Base-by-base conservation (phyloP, 2,888 invertebrate species). In the Drosophila paramelanica region DNA sequence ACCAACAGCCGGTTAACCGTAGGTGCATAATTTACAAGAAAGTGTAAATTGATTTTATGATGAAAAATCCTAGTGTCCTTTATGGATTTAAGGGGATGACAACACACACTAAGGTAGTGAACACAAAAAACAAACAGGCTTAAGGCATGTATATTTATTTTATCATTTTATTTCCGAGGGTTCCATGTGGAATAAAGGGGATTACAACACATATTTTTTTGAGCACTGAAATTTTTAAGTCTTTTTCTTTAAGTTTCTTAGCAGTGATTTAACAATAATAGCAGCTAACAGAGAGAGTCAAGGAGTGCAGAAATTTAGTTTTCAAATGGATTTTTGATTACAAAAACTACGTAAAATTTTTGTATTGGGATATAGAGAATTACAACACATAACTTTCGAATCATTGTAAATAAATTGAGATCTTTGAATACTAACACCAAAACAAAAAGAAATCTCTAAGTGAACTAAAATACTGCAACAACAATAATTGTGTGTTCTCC, bases 1-100 rank as follows among this genome's bases (percentile, higher is more conserved):
- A 31, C 33, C 13, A 65, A 66, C 66, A 52, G 53, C 20, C 13
- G 23, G 53, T 65, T 50, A 39, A 66, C 50, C 47, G 45, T 25
- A 27, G 36, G 23, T 66, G 64, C n/a, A 49, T 7, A 7, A 8
- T 14, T n/a, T 25, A n/a, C 13, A 14, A 45, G 6, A n/a, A 14
- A 20, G 36, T 36, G 42, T 13, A 36, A 1, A 43, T 42, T 42
- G 31, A 8, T 10, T 38, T 46, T 46, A 31, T 5, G 13, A 5
- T 25, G 33, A 1, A 14, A 31, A 13, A 25, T 8, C 14, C 13
- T 33, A 43, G 7, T 0, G 8, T n/a, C n/a, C 13, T 20, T 47
- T 25, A 14, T 31, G 17, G 41, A 4, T 10, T 10, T 3, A 23
- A 11, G 10, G 0, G 11, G 7, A 23, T 31, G 14, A 39, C 3